phyloP scores from a whole-genome alignment of 2,888 invertebrate species.

The Pachymerium ferrugineum region DNA sequence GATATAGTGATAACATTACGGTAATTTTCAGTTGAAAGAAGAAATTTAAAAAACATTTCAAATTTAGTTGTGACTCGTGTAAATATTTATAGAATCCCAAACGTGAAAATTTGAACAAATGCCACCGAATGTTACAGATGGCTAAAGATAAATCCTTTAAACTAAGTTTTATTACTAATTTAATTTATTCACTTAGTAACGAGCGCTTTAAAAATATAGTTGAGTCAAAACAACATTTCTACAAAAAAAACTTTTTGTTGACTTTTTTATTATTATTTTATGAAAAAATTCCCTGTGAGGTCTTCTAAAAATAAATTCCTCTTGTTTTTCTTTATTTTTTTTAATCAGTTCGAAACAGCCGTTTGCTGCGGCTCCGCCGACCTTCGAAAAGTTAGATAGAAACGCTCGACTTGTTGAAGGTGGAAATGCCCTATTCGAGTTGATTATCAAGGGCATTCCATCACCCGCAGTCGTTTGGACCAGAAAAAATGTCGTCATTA shows the following conservation, averaged over 20 bases:
- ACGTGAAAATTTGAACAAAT: neutral
- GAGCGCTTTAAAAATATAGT: neutral
- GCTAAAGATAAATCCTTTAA: neutral
- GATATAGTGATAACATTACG: no score
- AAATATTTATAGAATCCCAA: neutral
- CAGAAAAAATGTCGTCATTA: slow-evolving; percentile 49
- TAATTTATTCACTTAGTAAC: neutral
- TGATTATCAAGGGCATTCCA: slow-evolving; percentile 82
- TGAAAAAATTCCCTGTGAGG: neutral
- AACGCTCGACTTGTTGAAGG: slow-evolving; percentile 93
- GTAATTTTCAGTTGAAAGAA: no score
- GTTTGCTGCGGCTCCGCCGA: slow-evolving; percentile 63
- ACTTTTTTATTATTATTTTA: neutral
- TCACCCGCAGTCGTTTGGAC: slow-evolving; percentile 73
- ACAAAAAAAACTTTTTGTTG: no score
- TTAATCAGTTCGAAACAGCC: slow-evolving; percentile 37
- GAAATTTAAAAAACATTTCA: no score
- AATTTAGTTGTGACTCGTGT: no score
- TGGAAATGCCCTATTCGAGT: slow-evolving; percentile 87
- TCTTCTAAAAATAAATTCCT: neutral
- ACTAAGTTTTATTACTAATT: neutral
- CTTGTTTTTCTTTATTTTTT: neutral
- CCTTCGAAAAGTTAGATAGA: slow-evolving; percentile 91
- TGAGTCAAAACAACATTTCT: neutral
- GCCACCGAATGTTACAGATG: neutral